phyloP scores from a whole-genome alignment of 1,140 invertebrate genomes.

The Drosophila punjabiensis region DNA sequence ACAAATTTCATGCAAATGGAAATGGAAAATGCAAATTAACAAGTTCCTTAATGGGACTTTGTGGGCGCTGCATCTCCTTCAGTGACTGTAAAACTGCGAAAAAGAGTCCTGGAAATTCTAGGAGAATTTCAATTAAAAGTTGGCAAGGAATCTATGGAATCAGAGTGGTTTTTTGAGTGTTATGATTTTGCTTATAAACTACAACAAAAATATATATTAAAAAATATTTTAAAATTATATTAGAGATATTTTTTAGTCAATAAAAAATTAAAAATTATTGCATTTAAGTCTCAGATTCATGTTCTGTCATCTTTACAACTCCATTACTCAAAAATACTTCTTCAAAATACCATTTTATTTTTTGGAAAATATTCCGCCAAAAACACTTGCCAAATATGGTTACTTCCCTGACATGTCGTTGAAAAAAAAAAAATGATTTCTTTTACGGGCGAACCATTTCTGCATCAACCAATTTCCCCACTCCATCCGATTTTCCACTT shows the following conservation, averaged over 20 bases:
- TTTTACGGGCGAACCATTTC: constrained; percentile 37
- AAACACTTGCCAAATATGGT: constrained; percentile 32
- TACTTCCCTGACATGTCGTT: constrained; percentile 37
- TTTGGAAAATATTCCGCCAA: constrained; percentile 9
- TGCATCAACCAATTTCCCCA: constrained; percentile 11
- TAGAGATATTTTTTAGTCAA: background rate
- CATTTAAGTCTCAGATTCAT: background rate
- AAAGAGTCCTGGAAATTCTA: background rate
- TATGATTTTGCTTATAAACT: background rate
- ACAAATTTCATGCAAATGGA: constrained; percentile 51
- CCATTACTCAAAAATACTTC: constrained; percentile 32
- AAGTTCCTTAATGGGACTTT: constrained; percentile 59
- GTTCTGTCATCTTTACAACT: background rate
- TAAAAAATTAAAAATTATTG: background rate
- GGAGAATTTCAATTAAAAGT: constrained; percentile 39
- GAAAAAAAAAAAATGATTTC: constrained; percentile 43
- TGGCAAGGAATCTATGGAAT: background rate
- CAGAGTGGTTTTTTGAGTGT: background rate
- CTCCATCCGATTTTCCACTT: constrained; percentile 8
- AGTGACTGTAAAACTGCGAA: constrained; percentile 15
- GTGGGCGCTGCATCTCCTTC: constrained; percentile 7
- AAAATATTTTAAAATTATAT: background rate
- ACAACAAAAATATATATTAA: background rate
- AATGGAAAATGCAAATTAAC: constrained; percentile 67
- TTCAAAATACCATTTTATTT: constrained; percentile 18